A percentile compares a stretch with the other conserved stretches of the same genome.
phyloP scores from a whole-genome alignment of 2,113 vertebrate genomes.

The Pica pica region DNA sequence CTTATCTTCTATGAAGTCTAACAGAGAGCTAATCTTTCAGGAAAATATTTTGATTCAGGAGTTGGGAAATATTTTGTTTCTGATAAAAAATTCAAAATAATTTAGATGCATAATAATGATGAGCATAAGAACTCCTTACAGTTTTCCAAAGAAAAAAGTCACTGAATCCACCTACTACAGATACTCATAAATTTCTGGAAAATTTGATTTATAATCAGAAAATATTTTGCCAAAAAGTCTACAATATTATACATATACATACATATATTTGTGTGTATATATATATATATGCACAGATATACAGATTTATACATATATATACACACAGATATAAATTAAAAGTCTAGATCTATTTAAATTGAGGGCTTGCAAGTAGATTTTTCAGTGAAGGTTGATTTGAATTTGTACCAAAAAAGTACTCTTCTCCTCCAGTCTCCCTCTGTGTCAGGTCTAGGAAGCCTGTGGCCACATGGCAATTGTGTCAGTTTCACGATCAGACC shows the following conservation, averaged over 20 bases:
- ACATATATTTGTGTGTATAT: neutral
- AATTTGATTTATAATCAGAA: neutral
- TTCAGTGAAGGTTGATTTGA: neutral
- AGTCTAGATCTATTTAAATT: neutral
- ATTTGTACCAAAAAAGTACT: neutral
- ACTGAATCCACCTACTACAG: neutral
- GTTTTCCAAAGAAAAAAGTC: neutral
- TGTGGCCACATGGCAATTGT: neutral
- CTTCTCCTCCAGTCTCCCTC: neutral
- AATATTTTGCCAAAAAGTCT: neutral
- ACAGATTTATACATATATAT: neutral
- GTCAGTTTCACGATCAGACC: neutral
- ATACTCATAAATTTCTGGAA: neutral
- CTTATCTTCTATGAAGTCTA: neutral
- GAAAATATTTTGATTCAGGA: neutral
- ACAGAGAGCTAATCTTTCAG: neutral
- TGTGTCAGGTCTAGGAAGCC: neutral
- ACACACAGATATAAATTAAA: neutral
- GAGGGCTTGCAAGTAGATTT: neutral
- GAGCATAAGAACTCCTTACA: neutral
- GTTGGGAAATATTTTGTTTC: neutral
- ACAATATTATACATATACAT: neutral
- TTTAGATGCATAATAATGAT: neutral
- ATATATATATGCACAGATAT: neutral
- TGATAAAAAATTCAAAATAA: neutral